Evolutionary conservation across 2,797 vertebrate species (phyloP).

Genomic region (Lagodon rhomboides): DNA sequence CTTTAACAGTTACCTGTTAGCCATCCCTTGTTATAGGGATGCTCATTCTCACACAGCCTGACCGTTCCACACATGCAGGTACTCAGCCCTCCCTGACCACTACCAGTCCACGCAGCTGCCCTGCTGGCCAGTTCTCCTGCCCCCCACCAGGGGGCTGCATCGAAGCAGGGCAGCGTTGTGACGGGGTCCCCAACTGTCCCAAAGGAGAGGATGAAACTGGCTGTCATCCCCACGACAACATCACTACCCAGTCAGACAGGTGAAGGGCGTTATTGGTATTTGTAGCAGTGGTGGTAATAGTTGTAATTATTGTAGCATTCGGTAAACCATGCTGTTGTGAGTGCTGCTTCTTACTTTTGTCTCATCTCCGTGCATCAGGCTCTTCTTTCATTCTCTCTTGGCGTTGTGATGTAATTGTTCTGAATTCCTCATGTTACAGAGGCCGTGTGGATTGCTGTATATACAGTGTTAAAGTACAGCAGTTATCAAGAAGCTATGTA

Average conservation of each 20-base stretch:
- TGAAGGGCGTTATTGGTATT: conserved; percentile 12
- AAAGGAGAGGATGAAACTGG: conserved; percentile 86
- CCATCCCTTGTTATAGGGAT: neutral
- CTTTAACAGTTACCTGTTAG: neutral
- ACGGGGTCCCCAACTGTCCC: conserved; percentile 86
- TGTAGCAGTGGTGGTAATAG: neutral
- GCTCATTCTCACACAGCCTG: neutral
- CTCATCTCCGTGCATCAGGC: neutral
- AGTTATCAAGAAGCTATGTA: too few relatives aligned
- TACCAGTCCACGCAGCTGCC: conserved; percentile 76
- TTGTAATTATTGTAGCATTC: neutral
- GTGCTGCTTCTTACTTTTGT: neutral
- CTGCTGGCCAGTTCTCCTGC: conserved; percentile 85
- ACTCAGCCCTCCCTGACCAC: conserved; percentile 67
- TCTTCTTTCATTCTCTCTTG: neutral
- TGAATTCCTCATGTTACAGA: too few relatives aligned
- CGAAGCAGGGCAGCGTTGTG: conserved; percentile 74
- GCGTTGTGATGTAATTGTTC: neutral
- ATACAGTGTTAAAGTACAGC: too few relatives aligned
- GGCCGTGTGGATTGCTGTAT: too few relatives aligned
- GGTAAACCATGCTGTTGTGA: neutral
- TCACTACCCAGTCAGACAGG: conserved; percentile 72
- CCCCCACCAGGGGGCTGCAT: conserved; percentile 85
- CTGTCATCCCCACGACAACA: conserved; percentile 69
- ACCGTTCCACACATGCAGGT: conserved; percentile 60